Evolutionary conservation across 1,140 invertebrate species (phyloP).

Genomic region (Homarus americanus): DNA sequence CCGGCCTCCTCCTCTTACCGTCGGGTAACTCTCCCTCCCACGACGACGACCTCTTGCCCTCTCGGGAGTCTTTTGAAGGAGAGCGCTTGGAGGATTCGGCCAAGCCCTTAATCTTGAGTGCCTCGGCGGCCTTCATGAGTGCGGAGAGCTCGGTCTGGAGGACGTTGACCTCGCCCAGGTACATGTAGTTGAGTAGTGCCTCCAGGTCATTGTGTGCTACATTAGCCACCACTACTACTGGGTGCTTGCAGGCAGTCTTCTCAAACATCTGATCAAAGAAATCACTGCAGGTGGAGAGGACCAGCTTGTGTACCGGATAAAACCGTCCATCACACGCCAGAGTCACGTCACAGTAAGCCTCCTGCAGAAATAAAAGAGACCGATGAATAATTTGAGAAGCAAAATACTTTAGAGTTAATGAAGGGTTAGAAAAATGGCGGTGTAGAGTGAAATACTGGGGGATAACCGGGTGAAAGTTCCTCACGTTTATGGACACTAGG

Average conservation of each 20-base stretch:
- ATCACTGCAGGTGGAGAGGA: conserved; percentile 61
- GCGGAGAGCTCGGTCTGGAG: conserved; percentile 8
- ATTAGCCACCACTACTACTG: conserved; percentile 40
- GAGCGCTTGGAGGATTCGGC: conserved; percentile 5
- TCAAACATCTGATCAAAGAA: conserved; percentile 59
- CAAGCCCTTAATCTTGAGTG: conserved; percentile 31
- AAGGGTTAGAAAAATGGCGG: no score
- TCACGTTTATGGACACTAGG: no score
- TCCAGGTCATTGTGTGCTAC: conserved; percentile 43
- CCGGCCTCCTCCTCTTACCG: background rate
- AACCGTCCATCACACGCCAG: conserved; percentile 51
- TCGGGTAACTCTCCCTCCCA: background rate
- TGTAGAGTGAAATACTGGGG: no score
- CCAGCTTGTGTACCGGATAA: conserved; percentile 60
- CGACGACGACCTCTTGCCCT: background rate
- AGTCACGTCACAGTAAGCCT: conserved; percentile 52
- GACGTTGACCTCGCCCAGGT: conserved; percentile 45
- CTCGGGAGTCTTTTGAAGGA: background rate
- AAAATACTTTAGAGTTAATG: no score
- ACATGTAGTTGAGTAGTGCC: conserved; percentile 62
- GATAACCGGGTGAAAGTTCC: no score
- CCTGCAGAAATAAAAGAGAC: no score
- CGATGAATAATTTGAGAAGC: no score
- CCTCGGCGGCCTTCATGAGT: conserved; percentile 58
- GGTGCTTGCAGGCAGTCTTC: conserved; percentile 20